Conservation (phyloP, 2,888 invertebrate genomes). For the Leucophenga montana region DNA sequence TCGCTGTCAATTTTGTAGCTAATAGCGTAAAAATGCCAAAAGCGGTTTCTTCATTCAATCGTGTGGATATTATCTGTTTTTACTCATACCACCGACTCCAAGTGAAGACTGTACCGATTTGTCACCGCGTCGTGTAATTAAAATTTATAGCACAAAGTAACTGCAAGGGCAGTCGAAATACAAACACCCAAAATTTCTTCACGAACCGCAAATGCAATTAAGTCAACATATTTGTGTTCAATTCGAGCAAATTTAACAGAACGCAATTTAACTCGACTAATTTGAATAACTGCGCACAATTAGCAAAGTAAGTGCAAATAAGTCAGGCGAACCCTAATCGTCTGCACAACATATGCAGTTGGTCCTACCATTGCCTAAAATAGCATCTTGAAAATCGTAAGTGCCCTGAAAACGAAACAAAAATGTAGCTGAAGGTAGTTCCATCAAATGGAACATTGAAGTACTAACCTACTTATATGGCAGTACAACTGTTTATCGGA, state of each 20-base stretch:
- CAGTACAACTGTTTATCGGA: no score
- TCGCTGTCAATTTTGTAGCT: neutral
- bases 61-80: no score
- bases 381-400: no score
- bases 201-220: slow-evolving; percentile 10
- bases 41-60: no score
- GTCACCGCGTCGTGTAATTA: neutral
- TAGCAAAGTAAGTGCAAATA: neutral
- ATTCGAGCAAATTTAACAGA: neutral
- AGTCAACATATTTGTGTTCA: neutral
- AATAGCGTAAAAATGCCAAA: no score
- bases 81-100: neutral
- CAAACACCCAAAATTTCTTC: neutral
- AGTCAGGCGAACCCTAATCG: neutral
- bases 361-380: no score
- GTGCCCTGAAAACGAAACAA: no score
- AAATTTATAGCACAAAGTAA: slow-evolving; percentile 11
- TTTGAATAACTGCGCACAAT: slow-evolving; percentile 12
- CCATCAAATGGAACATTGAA: no score
- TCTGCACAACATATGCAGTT: neutral
- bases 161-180: neutral
- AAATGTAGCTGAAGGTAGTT: no score
- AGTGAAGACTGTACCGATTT: neutral
- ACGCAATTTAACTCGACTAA: neutral
- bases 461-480: no score